Conservation (phyloP, 2,797 vertebrate species). For the Morus bassanus region DNA sequence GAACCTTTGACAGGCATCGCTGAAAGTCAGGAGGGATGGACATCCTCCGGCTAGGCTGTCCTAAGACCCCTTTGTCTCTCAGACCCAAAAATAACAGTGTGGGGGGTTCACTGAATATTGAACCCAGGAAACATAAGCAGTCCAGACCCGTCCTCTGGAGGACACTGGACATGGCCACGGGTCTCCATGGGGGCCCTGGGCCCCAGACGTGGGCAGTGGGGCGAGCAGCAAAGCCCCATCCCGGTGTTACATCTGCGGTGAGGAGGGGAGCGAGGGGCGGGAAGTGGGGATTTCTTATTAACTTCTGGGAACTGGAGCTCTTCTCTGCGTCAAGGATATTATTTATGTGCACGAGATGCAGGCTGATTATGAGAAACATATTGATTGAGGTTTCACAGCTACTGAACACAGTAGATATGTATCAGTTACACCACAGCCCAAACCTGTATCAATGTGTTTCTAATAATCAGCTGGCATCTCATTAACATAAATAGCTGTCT, state of each 20-base stretch:
- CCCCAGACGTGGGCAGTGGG: background rate
- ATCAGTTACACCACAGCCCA: slow-evolving; percentile 62
- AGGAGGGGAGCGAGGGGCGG: background rate
- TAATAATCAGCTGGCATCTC: slow-evolving; percentile 76
- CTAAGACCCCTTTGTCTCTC: background rate
- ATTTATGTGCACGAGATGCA: slow-evolving; percentile 40
- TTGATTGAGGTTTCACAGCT: slow-evolving; percentile 73
- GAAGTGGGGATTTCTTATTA: background rate
- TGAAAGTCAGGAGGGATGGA: background rate
- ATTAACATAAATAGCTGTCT: slow-evolving; percentile 73
- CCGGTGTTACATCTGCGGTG: accelerated
- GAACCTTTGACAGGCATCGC: accelerated
- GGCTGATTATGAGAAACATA: slow-evolving; percentile 63
- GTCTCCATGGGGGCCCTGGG: accelerated
- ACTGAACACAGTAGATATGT: slow-evolving; percentile 62
- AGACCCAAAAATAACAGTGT: accelerated
- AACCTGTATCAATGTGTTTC: slow-evolving; percentile 75
- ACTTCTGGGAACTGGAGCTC: slow-evolving; percentile 11
- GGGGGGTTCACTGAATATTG: accelerated
- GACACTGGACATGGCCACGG: background rate
- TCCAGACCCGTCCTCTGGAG: background rate
- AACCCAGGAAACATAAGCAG: accelerated
- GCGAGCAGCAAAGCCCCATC: background rate
- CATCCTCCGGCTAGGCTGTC: accelerated
- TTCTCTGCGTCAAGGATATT: background rate